Evolutionary conservation across 2,797 vertebrate species (phyloP), one percentile per base, ranked within the genome.

Genomic region (Chanos chanos): DNA sequence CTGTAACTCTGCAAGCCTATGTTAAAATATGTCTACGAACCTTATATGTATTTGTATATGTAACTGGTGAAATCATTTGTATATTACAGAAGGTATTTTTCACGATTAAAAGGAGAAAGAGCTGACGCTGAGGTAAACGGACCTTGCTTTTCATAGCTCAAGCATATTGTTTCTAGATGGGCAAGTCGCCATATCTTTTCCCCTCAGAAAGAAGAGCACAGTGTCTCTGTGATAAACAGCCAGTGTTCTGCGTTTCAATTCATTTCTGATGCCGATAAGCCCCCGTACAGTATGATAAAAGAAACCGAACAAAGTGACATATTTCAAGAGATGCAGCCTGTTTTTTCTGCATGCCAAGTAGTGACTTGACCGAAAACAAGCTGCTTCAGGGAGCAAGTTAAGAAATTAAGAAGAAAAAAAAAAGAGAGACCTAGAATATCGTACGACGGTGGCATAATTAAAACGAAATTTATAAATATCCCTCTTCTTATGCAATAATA

Each of bases 401-500:
- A n/a, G n/a, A n/a, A n/a, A n/a, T n/a, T n/a, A n/a, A n/a, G n/a
- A n/a, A n/a, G n/a, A n/a, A n/a, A n/a, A n/a, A n/a, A n/a, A n/a
- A n/a, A n/a, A n/a, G n/a, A n/a, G n/a, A n/a, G n/a, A n/a, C n/a
- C n/a, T n/a, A n/a, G n/a, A n/a, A n/a, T n/a, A n/a, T n/a, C n/a
- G n/a, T n/a, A n/a, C n/a, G n/a, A n/a, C n/a, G n/a, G n/a, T n/a
- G n/a, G n/a, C n/a, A n/a, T 57, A 40, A 57, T 70, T 62, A 43
- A 37, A 41, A 22, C 22, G 28, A 13, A 1, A 1, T n/a, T n/a
- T n/a, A 36, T 1, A 25, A 64, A 59, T 68, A 53, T 64, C 47
- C 45, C 31, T 37, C 66, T 82, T 55, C 81, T 77, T 83, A 84
- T 83, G 78, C 78, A 77, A 73, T 70, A 78, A 83, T 88, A 81